phyloP scores from a whole-genome alignment of 2,113 vertebrate genomes.

The Pongo pygmaeus region DNA sequence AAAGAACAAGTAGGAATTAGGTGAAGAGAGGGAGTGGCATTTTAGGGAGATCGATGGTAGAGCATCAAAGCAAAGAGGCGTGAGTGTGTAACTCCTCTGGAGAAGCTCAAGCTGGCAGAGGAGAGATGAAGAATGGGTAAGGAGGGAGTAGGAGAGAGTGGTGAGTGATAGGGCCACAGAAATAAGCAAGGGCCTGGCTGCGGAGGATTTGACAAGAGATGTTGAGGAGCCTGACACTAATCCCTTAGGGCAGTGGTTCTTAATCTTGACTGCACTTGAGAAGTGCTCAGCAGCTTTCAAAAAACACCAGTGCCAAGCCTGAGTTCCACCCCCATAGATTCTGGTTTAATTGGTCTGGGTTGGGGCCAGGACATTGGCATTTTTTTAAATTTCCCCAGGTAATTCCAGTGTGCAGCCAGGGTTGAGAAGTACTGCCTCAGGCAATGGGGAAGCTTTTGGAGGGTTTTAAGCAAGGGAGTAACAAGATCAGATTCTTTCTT shows the following conservation, averaged over 20 bases:
- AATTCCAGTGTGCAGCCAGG: background rate
- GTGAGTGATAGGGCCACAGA: background rate
- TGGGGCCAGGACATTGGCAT: background rate
- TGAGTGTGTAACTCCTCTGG: background rate
- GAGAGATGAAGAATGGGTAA: background rate
- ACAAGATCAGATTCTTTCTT: conserved; percentile 51
- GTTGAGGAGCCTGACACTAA: background rate
- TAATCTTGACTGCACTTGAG: background rate
- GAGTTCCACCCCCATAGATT: background rate
- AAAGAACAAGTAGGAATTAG: background rate
- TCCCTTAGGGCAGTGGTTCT: conserved; percentile 5
- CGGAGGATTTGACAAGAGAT: background rate
- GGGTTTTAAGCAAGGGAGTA: conserved; percentile 3
- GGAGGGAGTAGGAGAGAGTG: background rate
- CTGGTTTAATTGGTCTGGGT: conserved; percentile 41
- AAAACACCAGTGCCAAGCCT: background rate
- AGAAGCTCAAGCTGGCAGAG: background rate
- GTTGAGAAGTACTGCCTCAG: background rate
- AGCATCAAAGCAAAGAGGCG: background rate
- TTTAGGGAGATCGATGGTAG: background rate
- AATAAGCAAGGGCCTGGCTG: background rate
- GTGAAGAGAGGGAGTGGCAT: background rate
- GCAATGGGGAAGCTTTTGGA: background rate
- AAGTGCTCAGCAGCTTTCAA: conserved; percentile 9
- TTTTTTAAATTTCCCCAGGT: conserved; percentile 55